Base-by-base conservation (phyloP, 64 coral and sea anemone species). In the Pocillopora damicornis region DNA sequence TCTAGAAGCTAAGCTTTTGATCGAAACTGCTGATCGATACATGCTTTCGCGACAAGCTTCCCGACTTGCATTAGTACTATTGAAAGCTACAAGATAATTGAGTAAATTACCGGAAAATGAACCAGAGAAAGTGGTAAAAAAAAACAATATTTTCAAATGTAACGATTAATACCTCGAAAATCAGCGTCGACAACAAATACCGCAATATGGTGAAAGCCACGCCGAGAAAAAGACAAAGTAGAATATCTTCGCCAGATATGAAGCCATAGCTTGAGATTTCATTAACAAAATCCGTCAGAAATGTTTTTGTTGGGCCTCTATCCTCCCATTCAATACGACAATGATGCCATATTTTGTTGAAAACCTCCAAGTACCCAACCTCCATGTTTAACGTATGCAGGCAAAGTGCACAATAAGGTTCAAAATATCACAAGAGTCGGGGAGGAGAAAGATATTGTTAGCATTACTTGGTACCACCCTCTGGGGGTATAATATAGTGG, bases 291-390 rank as follows among this genome's bases (percentile, higher is more conserved):
- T 93, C 91, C 76, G 37, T 85, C 9, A 97, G 73, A 79, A 93
- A 93, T 45, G 76, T 89, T 66, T 42, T 78, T 63, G 88, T 93
- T 9, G 94, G 94, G 5, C 91, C 91, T 30, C 66, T 77, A 7
- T 61, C 20, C 35, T 78, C 59, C 94, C 94, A 97, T 79, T 97
- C 88, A 34, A 77, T 35, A 17, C 60, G 74, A 87, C 75, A 83
- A 87, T 74, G 42, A 37, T 93, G 59, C 84, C 88, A 97, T 88
- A 97, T 88, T 56, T 57, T 63, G 42, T 82, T 67, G 74, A 97
- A 97, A 88, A 81, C 59, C 87, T 97, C 69, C 38, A 97, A 75
- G 89, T 88, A 97, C 37, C 62, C 89, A 79, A 91, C 82, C 56
- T 78, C 94, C 94, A 97, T 97, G 38, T 88, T 89, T 37, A 23